Evolutionary conservation across 2,888 invertebrate genomes (phyloP), one percentile per base, ranked within the genome.

Genomic region (Eupithecia dodoneata): DNA sequence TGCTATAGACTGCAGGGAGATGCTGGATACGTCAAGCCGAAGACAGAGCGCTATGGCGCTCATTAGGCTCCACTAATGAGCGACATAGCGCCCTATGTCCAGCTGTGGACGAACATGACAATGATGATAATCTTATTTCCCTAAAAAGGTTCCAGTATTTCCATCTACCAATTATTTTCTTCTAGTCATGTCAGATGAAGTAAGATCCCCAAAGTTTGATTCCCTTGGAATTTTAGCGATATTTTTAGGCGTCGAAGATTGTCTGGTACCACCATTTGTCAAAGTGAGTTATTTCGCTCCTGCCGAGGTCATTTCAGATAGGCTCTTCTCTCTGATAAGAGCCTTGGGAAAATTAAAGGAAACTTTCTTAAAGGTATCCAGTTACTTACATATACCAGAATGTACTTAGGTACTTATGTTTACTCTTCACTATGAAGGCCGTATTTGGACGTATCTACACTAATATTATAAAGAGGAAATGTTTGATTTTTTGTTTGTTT

Each of bases 181-280:
- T 65, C 65, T 49, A 65, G 74, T 81, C 81, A 76, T 79, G 44
- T 65, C 41, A 69, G 47, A 74, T 74, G 72, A 76, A 81, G 70
- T 9, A 45, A 76, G 71, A 18, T 76, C 72, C 74, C 47, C 18
- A 69, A 76, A 79, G 74, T 77, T 76, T 71, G 59, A 81, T 79
- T 78, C 79, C 65, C 77, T 77, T 65, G 74, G 70, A 72, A 79
- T 80, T 76, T 75, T 52, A 52, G 7, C 44, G 65, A 71, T 77
- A 75, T 83, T 83, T 85, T 84, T 83, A 79, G 75, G 75, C 80
- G 79, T 77, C 82, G 79, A 80, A 80, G 79, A 85, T 83, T 76
- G 79, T 86, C 84, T 82, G 78, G 81, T 81, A 81, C 80, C 83
- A 78, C 84, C 83, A 87, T 87, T 86, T 86, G 86, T 86, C 86